These are phyloP conservation scores for Drosophila nasuta DNA, from an alignment of 1,140 invertebrate species.

Conservation along the genomic window DNA sequence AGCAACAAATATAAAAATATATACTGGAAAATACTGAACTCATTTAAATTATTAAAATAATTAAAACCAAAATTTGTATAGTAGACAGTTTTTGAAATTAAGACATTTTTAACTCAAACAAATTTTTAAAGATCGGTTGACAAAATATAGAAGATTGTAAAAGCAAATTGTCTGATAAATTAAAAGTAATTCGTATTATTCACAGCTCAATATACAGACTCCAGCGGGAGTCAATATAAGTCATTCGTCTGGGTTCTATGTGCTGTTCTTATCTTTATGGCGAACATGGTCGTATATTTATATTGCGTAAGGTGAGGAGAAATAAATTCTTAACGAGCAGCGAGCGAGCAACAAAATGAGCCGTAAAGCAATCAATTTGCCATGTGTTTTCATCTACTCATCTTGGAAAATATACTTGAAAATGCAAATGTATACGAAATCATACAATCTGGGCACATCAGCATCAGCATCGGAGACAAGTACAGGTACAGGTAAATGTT, in stretches of 20 bases:
- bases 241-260: not conserved
- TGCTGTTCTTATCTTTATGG: constrained; percentile 49
- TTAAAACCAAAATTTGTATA: no score
- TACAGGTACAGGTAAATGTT: not conserved
- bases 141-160: no score
- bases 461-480: constrained; percentile 38
- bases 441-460: constrained; percentile 33
- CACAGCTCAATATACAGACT: not conserved
- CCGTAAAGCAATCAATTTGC: constrained; percentile 79
- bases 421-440: constrained; percentile 44
- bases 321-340: constrained; percentile 73
- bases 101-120: no score
- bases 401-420: constrained; percentile 62
- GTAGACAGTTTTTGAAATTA: no score
- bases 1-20: not conserved
- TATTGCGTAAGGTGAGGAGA: constrained; percentile 43
- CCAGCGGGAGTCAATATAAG: not conserved
- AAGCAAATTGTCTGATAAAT: no score
- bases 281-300: constrained; percentile 23
- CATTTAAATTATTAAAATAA: no score
- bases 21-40: not conserved
- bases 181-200: no score
- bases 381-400: constrained; percentile 69
- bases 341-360: constrained; percentile 68
- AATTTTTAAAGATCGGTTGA: no score